These are phyloP conservation scores for Drosophila infuscata DNA, from an alignment of 2,888 invertebrate species.

Conservation along the genomic window DNA sequence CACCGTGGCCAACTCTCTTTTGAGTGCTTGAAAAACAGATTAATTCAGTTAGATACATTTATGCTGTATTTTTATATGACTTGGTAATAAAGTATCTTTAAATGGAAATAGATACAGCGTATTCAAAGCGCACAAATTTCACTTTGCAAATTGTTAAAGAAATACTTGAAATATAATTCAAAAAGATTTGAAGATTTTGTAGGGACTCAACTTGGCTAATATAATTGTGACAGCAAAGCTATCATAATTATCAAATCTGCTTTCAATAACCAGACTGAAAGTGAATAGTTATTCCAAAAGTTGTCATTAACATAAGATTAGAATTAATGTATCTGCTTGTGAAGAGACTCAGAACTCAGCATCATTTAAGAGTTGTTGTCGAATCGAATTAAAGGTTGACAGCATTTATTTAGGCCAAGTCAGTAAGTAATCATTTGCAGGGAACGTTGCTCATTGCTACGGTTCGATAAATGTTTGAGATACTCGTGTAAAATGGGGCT, in stretches of 20 bases:
- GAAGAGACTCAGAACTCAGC: background rate
- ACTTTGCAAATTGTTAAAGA: too few species aligned
- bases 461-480: conserved; percentile 11
- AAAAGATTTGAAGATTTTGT: too few species aligned
- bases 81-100: background rate
- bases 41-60: background rate
- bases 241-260: background rate
- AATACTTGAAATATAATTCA: too few species aligned
- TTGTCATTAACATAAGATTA: background rate
- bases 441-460: background rate
- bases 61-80: background rate
- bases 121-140: too few species aligned
- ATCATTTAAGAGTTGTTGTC: background rate
- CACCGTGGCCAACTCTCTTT: conserved; percentile 1
- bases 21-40: background rate
- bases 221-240: background rate
- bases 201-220: too few species aligned
- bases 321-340: background rate
- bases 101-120: background rate
- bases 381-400: background rate
- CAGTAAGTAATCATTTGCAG: background rate
- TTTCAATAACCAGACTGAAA: background rate
- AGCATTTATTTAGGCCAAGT: background rate
- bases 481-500: conserved; percentile 10
- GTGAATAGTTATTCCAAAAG: background rate